Conservation (phyloP, 2,797 vertebrate species). For the Ataeniobius toweri region DNA sequence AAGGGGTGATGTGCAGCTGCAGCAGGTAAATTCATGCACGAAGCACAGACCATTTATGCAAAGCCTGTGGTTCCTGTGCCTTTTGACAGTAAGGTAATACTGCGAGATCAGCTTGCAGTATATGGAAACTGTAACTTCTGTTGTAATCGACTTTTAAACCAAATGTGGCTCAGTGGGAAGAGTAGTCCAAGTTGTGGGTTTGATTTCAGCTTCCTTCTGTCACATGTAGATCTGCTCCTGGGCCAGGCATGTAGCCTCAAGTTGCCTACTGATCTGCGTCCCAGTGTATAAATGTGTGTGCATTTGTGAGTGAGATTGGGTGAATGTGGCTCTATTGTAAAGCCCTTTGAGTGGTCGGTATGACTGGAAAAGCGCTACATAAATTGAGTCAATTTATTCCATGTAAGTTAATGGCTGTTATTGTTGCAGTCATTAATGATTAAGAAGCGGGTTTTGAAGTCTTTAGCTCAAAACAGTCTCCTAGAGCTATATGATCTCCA, state of each 20-base stretch:
- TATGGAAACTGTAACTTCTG: background rate
- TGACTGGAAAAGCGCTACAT: too few species aligned
- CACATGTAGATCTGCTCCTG: too few species aligned
- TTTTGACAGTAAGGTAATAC: background rate
- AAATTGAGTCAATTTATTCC: background rate
- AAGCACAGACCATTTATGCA: conserved; percentile 13
- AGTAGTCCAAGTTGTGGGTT: too few species aligned
- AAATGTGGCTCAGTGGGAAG: too few species aligned
- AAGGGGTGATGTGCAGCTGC: conserved; percentile 30
- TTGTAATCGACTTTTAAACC: background rate
- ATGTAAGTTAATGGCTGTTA: background rate
- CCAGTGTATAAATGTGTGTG: too few species aligned
- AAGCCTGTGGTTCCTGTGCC: conserved; percentile 5
- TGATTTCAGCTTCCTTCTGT: too few species aligned
- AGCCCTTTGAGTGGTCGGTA: too few species aligned
- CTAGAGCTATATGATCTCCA: background rate
- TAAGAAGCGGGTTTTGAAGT: background rate
- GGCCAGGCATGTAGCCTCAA: too few species aligned
- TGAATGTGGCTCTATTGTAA: too few species aligned
- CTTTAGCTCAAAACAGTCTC: background rate
- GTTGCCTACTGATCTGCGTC: too few species aligned
- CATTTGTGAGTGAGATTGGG: too few species aligned
- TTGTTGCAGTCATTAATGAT: background rate
- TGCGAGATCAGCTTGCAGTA: background rate
- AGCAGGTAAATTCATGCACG: conserved; percentile 29